phyloP scores from a whole-genome alignment of 2,113 vertebrate genomes.

The Hyperopisus bebe region DNA sequence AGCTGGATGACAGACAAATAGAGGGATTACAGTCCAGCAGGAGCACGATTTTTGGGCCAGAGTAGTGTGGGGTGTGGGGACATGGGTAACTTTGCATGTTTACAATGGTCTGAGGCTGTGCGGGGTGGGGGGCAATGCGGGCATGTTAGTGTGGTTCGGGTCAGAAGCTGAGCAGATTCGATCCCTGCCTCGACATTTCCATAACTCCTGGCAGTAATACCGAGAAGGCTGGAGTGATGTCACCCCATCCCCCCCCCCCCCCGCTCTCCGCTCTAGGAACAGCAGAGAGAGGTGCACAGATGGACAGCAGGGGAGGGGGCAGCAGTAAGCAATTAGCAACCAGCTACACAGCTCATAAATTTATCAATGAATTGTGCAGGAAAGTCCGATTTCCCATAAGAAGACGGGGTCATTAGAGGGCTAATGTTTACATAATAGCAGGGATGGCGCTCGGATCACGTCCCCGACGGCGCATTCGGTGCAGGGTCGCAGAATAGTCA shows the following conservation, averaged over 20 bases:
- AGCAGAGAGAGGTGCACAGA: neutral
- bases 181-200: slow-evolving; percentile 33
- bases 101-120: neutral
- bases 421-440: slow-evolving; percentile 4
- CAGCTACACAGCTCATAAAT: neutral
- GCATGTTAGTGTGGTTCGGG: neutral
- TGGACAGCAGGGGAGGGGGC: neutral
- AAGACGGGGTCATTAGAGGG: neutral
- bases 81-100: neutral
- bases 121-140: neutral
- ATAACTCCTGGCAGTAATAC: slow-evolving; percentile 41
- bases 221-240: slow-evolving; percentile 30
- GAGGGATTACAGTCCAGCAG: neutral
- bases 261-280: slow-evolving; percentile 11
- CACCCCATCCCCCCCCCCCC: slow-evolving; percentile 42
- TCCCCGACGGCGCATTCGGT: neutral
- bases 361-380: slow-evolving; percentile 6
- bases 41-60: neutral
- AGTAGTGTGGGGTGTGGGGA: neutral
- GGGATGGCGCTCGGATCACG: neutral
- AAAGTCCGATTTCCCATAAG: neutral
- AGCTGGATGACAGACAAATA: neutral
- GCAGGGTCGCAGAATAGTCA: neutral
- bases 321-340: neutral
- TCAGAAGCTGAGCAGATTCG: slow-evolving; percentile 38